Base-by-base conservation (phyloP, 2,113 vertebrate genomes). In the Ciconia stormi region DNA sequence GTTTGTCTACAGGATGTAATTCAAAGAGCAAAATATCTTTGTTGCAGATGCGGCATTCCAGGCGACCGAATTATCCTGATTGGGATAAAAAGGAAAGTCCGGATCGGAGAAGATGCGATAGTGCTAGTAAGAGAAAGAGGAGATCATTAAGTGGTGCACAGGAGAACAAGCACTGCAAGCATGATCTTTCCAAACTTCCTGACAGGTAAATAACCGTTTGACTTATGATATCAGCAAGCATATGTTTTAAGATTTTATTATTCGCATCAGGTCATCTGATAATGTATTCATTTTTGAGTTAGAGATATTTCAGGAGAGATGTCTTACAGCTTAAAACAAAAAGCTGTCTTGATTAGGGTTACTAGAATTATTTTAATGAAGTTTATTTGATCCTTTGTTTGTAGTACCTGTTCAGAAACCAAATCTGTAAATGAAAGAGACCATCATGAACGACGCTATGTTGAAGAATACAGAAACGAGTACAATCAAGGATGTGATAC, bases 11-110 rank as follows among this genome's bases (percentile, higher is more conserved):
- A 21, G 25, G 36, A 14, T 72, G 16, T 30, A 74, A 9, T 58
- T 91, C 49, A 81, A 42, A 74, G 58, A 67, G 40, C 23, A 25
- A 67, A 83, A 40, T 66, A 10, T 3, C 90, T 90, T 90, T 50
- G 59, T 82, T 90, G 17, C 78, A 99, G 98, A 99, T 99, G 98
- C 98, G 97, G 23, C 98, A 98, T 73, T 98, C 95, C 21, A 98
- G 97, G 62, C 94, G 85, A 88, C 89, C 95, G 44, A 95, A 96
- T 7, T 98, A 97, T 69, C 95, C 98, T 12, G 96, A 97, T 17
- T 98, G 96, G 97, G 95, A 98, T 7, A 96, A 98, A 74, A 98
- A 98, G 36, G 95, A 97, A 62, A 95, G 97, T 87, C 97, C 94
- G 93, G 98, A 98, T 94, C 52, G 5, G 74, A 76, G 90, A 66